Evolutionary conservation across 2,888 invertebrate genomes (phyloP).

Genomic region (Temnothorax unifasciatus): DNA sequence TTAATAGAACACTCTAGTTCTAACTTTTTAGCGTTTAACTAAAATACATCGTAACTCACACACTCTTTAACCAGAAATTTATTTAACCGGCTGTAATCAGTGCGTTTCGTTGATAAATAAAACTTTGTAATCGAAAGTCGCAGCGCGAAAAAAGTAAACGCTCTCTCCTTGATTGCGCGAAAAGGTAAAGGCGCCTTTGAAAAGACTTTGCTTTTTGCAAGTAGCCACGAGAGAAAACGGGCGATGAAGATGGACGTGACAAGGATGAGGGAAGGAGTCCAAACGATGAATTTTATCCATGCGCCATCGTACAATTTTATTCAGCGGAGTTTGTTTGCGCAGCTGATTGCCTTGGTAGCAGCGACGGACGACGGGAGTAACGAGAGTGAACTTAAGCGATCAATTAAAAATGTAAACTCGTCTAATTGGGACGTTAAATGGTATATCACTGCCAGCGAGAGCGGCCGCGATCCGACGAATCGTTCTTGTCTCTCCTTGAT

Average conservation of each 20-base stretch:
- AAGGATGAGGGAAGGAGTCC: not conserved
- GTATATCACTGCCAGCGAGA: slow-evolving; percentile 61
- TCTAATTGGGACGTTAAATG: slow-evolving; percentile 74
- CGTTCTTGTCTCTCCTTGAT: slow-evolving; percentile 56
- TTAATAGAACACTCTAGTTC: not conserved
- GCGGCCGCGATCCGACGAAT: slow-evolving; percentile 42
- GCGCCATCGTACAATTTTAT: slow-evolving; percentile 62
- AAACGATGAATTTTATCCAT: slow-evolving; percentile 55
- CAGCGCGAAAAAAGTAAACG: slow-evolving; percentile 30
- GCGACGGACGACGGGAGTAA: slow-evolving; percentile 29
- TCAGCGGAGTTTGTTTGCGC: slow-evolving; percentile 67
- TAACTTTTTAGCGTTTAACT: not conserved
- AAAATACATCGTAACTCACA: not conserved
- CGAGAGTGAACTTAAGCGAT: slow-evolving; percentile 67
- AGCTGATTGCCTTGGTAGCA: slow-evolving; percentile 72
- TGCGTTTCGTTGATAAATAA: slow-evolving; percentile 21
- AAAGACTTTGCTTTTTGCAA: slow-evolving; percentile 27
- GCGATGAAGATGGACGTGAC: slow-evolving; percentile 6
- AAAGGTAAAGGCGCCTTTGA: not conserved
- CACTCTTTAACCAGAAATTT: not conserved
- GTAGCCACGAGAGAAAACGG: slow-evolving; percentile 18
- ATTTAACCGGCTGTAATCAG: not conserved
- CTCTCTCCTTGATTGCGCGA: not conserved
- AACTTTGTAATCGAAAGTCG: slow-evolving; percentile 12
- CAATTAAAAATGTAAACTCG: slow-evolving; percentile 76